phyloP scores from a whole-genome alignment of 2,888 invertebrate species.

The Coelinius sp. region DNA sequence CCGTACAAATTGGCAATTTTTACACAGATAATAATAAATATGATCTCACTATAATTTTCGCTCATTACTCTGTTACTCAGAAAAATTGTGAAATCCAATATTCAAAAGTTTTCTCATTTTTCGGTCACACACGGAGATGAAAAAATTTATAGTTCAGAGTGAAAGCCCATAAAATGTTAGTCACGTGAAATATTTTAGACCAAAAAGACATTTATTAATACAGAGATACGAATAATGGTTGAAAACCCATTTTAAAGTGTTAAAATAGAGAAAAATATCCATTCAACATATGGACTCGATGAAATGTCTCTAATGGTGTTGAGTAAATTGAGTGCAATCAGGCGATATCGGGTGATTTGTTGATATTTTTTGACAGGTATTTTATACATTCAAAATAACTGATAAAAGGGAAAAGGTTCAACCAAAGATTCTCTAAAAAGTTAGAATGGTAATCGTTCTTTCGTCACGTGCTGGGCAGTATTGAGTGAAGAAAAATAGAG shows the following conservation, averaged over 20 bases:
- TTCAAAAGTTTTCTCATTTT: conserved; percentile 3
- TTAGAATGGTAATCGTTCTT: conserved; percentile 8
- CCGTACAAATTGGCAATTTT: too few relatives aligned
- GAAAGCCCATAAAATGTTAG: background rate
- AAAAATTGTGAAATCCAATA: background rate
- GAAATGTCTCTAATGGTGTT: conserved; percentile 17
- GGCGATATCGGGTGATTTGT: conserved; percentile 28
- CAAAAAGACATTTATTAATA: conserved; percentile 19
- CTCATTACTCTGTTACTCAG: too few relatives aligned
- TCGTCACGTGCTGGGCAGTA: conserved; percentile 10
- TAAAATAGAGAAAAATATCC: background rate
- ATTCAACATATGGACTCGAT: conserved; percentile 6
- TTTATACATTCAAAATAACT: background rate
- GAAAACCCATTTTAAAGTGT: background rate
- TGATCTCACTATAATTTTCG: too few relatives aligned
- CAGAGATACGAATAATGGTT: conserved; percentile 13
- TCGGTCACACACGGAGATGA: conserved; percentile 12
- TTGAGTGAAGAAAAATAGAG: background rate
- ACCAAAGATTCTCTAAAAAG: background rate
- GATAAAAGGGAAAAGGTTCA: background rate
- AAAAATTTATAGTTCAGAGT: conserved; percentile 8
- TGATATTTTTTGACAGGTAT: conserved; percentile 6
- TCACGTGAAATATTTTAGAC: background rate
- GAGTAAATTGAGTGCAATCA: conserved; percentile 24
- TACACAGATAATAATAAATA: too few relatives aligned